phyloP scores from a whole-genome alignment of 2,888 invertebrate species.

The Brachypalpus laphriformis region DNA sequence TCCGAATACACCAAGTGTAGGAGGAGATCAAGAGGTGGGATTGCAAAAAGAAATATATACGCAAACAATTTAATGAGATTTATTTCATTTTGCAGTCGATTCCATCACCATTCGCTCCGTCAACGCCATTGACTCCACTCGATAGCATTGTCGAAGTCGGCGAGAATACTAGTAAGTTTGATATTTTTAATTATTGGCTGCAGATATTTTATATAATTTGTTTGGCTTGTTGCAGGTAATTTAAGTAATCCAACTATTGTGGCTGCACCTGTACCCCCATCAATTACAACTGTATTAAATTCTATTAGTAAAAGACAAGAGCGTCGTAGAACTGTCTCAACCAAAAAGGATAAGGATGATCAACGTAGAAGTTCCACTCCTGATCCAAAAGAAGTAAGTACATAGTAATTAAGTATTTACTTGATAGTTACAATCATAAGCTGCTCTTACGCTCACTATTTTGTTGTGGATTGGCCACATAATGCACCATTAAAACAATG shows the following conservation, averaged over 20 bases:
- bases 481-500: too few species aligned
- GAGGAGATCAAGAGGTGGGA: slow-evolving; percentile 80
- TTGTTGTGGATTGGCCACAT: too few species aligned
- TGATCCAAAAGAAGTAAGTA: slow-evolving; percentile 83
- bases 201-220: too few species aligned
- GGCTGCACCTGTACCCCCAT: slow-evolving; percentile 50
- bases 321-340: slow-evolving; percentile 82
- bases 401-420: background rate
- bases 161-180: slow-evolving; percentile 74
- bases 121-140: slow-evolving; percentile 77
- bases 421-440: background rate
- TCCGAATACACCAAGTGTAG: slow-evolving; percentile 79
- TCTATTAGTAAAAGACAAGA: slow-evolving; percentile 77
- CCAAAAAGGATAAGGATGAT: slow-evolving; percentile 78
- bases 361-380: slow-evolving; percentile 84
- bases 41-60: too few species aligned
- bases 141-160: slow-evolving; percentile 77
- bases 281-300: slow-evolving; percentile 61
- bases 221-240: slow-evolving; percentile 24
- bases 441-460: too few species aligned
- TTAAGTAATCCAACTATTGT: slow-evolving; percentile 49
- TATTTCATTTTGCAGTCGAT: slow-evolving; percentile 77
- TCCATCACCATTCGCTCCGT: slow-evolving; percentile 81
- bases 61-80: background rate
- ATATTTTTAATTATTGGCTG: background rate